Evolutionary conservation across 2,888 invertebrate genomes (phyloP).

Genomic region (Diplolepis rosae): DNA sequence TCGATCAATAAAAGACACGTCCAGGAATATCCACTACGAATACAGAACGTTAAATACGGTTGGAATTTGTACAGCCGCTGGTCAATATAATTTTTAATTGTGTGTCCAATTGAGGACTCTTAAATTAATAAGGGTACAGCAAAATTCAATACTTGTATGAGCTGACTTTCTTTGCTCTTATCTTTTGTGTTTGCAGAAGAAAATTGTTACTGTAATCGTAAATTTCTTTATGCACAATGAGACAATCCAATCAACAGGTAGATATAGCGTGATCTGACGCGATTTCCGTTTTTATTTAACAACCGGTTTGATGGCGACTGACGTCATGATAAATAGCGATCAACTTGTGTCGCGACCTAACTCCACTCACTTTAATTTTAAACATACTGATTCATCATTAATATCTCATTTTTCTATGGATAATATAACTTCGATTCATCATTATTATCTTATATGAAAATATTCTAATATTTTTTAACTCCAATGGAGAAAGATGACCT

Average conservation of each 20-base stretch:
- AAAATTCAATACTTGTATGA: too few relatives aligned
- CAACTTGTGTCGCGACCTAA: background rate
- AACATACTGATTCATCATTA: background rate
- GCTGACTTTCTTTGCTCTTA: too few relatives aligned
- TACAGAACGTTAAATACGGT: conserved; percentile 38
- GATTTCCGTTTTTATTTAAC: conserved; percentile 48
- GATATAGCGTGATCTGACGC: conserved; percentile 59
- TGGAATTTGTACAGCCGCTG: conserved; percentile 34
- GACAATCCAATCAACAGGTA: conserved; percentile 62
- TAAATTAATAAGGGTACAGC: too few relatives aligned
- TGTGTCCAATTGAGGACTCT: background rate
- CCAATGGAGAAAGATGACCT: too few relatives aligned
- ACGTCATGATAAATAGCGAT: conserved; percentile 41
- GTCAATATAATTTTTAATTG: background rate
- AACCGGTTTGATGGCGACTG: conserved; percentile 39
- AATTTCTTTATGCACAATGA: background rate
- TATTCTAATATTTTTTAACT: too few relatives aligned
- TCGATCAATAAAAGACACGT: conserved; percentile 46
- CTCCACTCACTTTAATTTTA: background rate
- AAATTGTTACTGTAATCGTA: background rate
- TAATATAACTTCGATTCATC: too few relatives aligned
- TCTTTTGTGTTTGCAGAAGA: too few relatives aligned
- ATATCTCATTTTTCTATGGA: too few relatives aligned
- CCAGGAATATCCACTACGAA: conserved; percentile 43
- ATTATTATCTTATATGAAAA: too few relatives aligned